Percentiles rank a stretch among this genome's conserved stretches.
phyloP scores from a whole-genome alignment of 2,888 invertebrate genomes.

The Heliconius charithonia region DNA sequence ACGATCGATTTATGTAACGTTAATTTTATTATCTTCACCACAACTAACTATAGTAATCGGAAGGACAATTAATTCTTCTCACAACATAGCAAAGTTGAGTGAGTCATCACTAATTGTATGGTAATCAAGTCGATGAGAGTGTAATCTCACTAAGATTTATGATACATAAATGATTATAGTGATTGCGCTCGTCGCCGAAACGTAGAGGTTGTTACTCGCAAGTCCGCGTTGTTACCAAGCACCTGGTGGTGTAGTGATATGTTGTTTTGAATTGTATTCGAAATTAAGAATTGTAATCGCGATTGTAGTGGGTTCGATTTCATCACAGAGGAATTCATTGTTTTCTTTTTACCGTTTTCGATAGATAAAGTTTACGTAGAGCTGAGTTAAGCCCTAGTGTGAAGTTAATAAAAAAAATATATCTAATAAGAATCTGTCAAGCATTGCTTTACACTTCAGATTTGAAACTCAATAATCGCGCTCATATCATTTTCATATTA shows the following conservation, averaged over 20 bases:
- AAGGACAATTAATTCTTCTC: constrained; percentile 20
- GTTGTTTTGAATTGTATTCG: background rate
- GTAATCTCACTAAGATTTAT: constrained; percentile 76
- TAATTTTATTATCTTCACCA: constrained; percentile 1
- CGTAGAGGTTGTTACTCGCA: constrained; percentile 50
- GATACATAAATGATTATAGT: constrained; percentile 74
- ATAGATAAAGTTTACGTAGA: too few species aligned
- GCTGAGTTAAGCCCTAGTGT: too few species aligned
- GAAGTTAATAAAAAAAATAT: too few species aligned
- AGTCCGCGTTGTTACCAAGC: constrained; percentile 44
- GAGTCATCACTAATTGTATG: constrained; percentile 69
- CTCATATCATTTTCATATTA: constrained; percentile 10
- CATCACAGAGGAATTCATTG: too few species aligned
- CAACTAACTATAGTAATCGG: background rate
- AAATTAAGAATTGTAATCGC: too few species aligned
- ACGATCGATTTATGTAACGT: background rate
- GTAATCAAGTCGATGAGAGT: constrained; percentile 66
- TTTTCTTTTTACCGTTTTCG: too few species aligned
- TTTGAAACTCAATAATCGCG: constrained; percentile 2
- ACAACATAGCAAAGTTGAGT: constrained; percentile 42
- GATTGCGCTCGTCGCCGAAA: constrained; percentile 72
- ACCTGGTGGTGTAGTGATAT: constrained; percentile 3
- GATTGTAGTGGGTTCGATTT: too few species aligned
- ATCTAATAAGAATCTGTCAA: background rate
- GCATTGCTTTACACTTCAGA: background rate